Base-by-base conservation (phyloP, 1,140 invertebrate species). In the Glomeris maerens region DNA sequence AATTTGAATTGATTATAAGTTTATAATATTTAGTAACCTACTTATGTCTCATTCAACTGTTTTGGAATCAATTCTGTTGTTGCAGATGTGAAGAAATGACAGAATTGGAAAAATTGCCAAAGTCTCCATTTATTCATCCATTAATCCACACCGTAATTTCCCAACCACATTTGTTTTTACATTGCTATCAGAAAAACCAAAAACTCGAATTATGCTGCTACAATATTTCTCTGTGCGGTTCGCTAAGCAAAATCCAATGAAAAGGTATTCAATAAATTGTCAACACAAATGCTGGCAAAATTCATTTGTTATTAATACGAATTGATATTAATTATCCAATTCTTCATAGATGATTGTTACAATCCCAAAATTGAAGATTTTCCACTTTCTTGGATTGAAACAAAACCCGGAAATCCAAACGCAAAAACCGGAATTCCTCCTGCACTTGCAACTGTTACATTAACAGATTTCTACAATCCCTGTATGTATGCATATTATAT, bases 401-500 rank as follows among this genome's bases (percentile, higher is more conserved):
- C 83, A 0, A 75, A 77, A 53, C 70, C 70, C 23, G 86, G 86
- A 0, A 72, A 78, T 47, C 73, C 77, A 0, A 74, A 87, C 68
- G 72, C 75, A 2, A 75, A 78, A 45, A 90, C 83, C 3, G 86
- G 85, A 21, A 84, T 90, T 53, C 78, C 79, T 2, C 83, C 85
- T 1, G 78, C 83, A 1, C 75, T 89, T 45, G 69, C 78, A 40
- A 82, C 79, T 2, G 50, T 83, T 0, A 74, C 72, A 59, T 47
- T 70, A 10, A 55, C 47, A 14, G 59, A 67, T 54, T 63, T 67
- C 26, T n/a, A n/a, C n/a, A n/a, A n/a, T n/a, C n/a, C n/a, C n/a
- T n/a, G n/a, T n/a, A n/a, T n/a, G n/a, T n/a, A n/a, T n/a, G n/a
- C n/a, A n/a, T n/a, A n/a, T n/a, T n/a, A n/a, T n/a, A n/a, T n/a